Base-by-base conservation (phyloP, 2,113 vertebrate species). In the Otis tarda region DNA sequence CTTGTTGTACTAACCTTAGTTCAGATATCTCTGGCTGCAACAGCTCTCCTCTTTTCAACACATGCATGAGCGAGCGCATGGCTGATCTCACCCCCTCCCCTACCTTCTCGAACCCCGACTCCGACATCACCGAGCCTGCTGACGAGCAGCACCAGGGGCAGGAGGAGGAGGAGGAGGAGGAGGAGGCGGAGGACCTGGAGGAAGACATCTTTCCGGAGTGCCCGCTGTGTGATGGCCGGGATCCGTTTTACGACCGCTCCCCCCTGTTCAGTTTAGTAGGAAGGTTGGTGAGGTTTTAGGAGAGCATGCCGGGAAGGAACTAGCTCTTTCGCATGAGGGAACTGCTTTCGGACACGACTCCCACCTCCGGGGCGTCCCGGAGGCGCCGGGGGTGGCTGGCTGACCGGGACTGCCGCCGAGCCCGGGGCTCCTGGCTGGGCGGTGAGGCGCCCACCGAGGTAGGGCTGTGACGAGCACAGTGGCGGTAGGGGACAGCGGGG, bases 221-320 rank as follows among this genome's bases (percentile, higher is more conserved):
- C 98, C 97, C 98, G 95, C 98, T 98, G 98, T 98, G 98, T 98
- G 98, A 99, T 98, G 98, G 99, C 98, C 99, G 98, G 98, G 99
- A 99, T 98, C 99, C 99, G 96, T 99, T 99, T 99, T 99, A 99
- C 98, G 99, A 99, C 98, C 99, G 99, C 98, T 98, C 99, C 96
- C 99, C 99, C 98, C 98, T 99, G 99, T 99, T 99, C 99, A 99
- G 99, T 99, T 98, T 99, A 99, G 99, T 99, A 98, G 99, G 99
- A 99, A 99, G 99, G 99, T 99, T 99, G 99, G 99, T 99, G 99
- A 99, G 99, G 99, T 98, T 98, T 98, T 97, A 98, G 98, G 98
- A 98, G 98, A 98, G 99, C 98, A 99, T 98, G 99, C 99, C 98
- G 99, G 98, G 98, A 98, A 99, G 98, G 99, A 99, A 98, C 98